Evolutionary conservation across 2,888 invertebrate genomes (phyloP).

Genomic region (Nomada ferruginata): DNA sequence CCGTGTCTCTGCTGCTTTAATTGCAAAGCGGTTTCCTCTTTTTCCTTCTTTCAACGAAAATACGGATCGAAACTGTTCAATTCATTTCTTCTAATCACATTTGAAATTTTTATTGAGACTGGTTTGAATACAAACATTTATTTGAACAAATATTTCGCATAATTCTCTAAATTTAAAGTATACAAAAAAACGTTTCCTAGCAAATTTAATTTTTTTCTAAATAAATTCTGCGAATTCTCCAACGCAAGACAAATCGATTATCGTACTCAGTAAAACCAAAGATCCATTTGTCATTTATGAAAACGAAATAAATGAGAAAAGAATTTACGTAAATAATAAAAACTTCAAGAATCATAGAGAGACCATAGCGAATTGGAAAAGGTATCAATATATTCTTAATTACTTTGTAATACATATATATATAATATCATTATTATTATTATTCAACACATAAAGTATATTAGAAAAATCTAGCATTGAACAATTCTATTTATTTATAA

Average conservation of each 20-base stretch:
- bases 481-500: too few species aligned
- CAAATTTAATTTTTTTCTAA: not conserved
- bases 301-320: not conserved
- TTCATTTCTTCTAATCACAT: not conserved
- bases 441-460: not conserved
- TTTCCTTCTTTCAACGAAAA: conserved; percentile 1
- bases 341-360: not conserved
- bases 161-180: not conserved
- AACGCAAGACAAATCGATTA: not conserved
- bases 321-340: not conserved
- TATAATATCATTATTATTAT: not conserved
- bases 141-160: not conserved
- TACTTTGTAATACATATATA: not conserved
- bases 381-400: conserved; percentile 3
- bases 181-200: not conserved
- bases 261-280: not conserved
- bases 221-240: not conserved
- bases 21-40: conserved; percentile 19
- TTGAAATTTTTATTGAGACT: not conserved
- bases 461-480: too few species aligned
- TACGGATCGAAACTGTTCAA: not conserved
- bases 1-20: conserved; percentile 23
- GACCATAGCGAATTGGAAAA: not conserved
- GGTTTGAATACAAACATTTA: not conserved
- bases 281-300: not conserved